Evolutionary conservation across 2,797 vertebrate genomes (phyloP).

Genomic region (Antrozous pallidus): DNA sequence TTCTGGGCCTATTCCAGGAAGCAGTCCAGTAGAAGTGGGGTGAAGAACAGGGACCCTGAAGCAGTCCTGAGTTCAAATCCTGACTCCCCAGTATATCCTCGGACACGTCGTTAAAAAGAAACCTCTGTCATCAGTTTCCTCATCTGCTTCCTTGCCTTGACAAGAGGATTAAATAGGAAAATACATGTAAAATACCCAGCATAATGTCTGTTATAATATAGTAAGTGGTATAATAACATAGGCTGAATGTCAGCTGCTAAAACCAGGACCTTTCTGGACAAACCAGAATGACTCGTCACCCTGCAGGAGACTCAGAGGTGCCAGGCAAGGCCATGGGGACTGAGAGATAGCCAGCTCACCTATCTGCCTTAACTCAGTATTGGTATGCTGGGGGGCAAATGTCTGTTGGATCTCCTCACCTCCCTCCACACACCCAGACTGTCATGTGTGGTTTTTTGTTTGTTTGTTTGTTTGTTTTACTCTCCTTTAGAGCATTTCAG

Average conservation of each 20-base stretch:
- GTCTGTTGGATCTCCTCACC: not conserved
- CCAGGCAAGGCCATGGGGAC: not conserved
- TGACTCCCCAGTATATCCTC: not conserved
- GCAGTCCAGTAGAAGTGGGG: not conserved
- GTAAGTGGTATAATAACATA: not conserved
- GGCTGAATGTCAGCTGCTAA: not conserved
- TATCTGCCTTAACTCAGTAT: not conserved
- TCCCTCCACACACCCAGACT: not conserved
- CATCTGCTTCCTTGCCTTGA: not conserved
- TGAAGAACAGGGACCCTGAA: not conserved
- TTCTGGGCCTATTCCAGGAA: not conserved
- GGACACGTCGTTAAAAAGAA: not conserved
- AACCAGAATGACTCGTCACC: not conserved
- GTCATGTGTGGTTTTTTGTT: not conserved
- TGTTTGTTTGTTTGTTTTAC: not conserved
- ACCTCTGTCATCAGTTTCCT: not conserved
- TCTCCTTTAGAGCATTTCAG: constrained; percentile 87
- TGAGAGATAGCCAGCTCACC: not conserved
- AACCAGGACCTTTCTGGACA: not conserved
- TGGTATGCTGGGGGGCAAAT: accelerated
- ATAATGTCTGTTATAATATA: not conserved
- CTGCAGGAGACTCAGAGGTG: not conserved
- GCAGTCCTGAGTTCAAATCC: not conserved
- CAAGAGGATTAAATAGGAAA: not conserved
- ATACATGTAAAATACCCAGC: not conserved